These are phyloP conservation scores for Perdix hodgsoniae DNA, from an alignment of 2,797 vertebrate species.

Conservation along the genomic window DNA sequence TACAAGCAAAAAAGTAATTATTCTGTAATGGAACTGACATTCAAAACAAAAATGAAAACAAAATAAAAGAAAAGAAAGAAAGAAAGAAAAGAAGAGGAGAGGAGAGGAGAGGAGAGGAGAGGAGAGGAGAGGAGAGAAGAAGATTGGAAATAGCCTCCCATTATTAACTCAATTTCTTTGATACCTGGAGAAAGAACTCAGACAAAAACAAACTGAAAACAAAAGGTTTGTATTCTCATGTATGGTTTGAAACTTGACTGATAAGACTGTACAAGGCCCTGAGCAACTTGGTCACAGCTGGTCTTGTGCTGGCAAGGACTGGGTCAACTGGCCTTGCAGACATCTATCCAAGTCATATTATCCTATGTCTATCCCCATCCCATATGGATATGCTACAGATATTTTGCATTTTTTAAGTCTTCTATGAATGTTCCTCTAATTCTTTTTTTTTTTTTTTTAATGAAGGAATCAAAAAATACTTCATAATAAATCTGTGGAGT, in stretches of 20 bases:
- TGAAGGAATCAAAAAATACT: background rate
- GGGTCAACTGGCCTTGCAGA: background rate
- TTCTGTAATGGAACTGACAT: too few relatives aligned
- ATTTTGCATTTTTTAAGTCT: background rate
- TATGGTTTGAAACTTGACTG: background rate
- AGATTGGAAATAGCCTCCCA: rapidly evolving
- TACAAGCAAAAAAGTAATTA: too few relatives aligned
- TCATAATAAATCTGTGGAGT: background rate
- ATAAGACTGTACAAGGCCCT: background rate
- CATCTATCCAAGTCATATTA: too few relatives aligned
- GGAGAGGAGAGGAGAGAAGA: too few relatives aligned
- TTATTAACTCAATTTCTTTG: background rate
- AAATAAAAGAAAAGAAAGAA: too few relatives aligned
- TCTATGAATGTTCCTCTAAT: background rate
- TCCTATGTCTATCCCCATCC: background rate
- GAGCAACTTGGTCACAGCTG: background rate
- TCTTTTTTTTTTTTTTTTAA: background rate
- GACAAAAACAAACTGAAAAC: background rate
- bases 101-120: too few relatives aligned
- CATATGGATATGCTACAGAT: too few relatives aligned
- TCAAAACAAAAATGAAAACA: too few relatives aligned
- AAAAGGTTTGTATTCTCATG: background rate
- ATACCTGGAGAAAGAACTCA: background rate
- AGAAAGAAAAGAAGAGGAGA: too few relatives aligned
- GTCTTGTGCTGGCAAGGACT: too few relatives aligned